Conservation (phyloP, 2,113 vertebrate genomes). For the Turnix velox region DNA sequence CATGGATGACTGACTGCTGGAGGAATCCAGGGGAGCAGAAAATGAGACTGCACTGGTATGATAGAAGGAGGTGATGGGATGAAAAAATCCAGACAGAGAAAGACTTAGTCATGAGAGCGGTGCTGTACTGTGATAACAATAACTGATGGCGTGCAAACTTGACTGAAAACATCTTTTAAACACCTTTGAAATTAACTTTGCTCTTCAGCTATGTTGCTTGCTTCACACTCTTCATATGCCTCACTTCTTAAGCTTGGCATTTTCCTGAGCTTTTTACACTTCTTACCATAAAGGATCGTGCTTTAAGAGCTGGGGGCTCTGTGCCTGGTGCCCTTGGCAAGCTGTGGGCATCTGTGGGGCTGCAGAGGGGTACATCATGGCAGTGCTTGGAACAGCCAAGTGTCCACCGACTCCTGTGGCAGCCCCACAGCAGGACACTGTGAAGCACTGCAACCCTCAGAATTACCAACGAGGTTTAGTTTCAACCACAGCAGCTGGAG, state of each 20-base stretch:
- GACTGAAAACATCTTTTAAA: not conserved
- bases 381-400: accelerated
- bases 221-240: not conserved
- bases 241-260: not conserved
- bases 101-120: not conserved
- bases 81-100: not conserved
- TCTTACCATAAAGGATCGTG: not conserved
- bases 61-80: not conserved
- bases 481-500: not conserved
- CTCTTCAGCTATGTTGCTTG: not conserved
- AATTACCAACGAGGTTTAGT: not conserved
- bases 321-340: not conserved
- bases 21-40: not conserved
- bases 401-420: not conserved
- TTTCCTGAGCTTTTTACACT: not conserved
- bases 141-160: not conserved
- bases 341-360: not conserved
- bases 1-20: not conserved
- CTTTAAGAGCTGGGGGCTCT: not conserved
- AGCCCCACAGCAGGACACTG: not conserved
- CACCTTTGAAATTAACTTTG: not conserved
- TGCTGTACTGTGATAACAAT: not conserved
- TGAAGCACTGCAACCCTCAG: not conserved
- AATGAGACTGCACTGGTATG: not conserved
- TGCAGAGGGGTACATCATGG: not conserved